Percentiles rank a stretch among this genome's conserved stretches.
Conservation (phyloP, 2,113 vertebrate species). For the Progne subis region DNA sequence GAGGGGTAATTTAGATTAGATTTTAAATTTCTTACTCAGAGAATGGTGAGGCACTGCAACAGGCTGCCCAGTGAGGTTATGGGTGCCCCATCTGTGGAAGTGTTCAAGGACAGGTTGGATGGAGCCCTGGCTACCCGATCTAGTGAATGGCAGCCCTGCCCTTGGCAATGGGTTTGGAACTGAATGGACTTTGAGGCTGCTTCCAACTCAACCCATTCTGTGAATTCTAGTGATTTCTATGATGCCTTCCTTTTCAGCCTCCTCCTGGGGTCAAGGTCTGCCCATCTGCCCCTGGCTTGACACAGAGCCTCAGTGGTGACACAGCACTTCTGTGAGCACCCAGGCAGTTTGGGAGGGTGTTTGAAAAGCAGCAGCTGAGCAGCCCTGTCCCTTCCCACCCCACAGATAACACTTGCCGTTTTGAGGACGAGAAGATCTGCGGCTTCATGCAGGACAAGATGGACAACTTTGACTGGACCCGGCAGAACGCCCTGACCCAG, state of each 20-base stretch:
- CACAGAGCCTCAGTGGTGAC: background rate
- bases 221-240: background rate
- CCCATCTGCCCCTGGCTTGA: background rate
- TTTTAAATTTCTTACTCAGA: background rate
- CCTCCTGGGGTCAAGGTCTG: background rate
- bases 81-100: background rate
- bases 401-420: conserved; percentile 90
- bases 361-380: background rate
- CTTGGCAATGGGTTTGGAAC: background rate
- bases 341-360: background rate
- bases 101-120: background rate
- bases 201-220: background rate
- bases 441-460: conserved; percentile 92
- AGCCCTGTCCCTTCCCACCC: background rate
- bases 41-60: background rate
- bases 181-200: background rate
- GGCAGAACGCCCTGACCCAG: conserved; percentile 91
- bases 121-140: background rate
- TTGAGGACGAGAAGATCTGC: conserved; percentile 92
- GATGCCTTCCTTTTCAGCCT: background rate
- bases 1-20: background rate
- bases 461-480: conserved; percentile 95
- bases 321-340: background rate
- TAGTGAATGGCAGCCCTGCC: background rate
- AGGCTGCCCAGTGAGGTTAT: background rate